A percentile compares a stretch with the other conserved stretches of the same genome.
These are phyloP conservation scores for Conus canariensis DNA, from an alignment of 2,888 invertebrate genomes.

Conservation along the genomic window DNA sequence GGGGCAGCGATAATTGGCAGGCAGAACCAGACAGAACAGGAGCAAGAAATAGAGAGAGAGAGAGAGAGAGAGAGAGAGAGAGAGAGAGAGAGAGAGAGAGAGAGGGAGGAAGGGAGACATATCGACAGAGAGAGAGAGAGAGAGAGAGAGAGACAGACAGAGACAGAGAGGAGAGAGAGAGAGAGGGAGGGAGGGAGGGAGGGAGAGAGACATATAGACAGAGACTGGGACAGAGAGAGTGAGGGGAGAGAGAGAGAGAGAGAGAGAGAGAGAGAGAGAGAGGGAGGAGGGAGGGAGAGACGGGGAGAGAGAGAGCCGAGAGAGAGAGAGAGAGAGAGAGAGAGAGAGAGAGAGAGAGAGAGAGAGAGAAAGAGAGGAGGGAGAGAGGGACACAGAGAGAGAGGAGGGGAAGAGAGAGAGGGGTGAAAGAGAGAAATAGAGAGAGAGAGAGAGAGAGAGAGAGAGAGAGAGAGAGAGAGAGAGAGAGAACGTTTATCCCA, in stretches of 20 bases:
- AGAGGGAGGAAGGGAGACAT: neutral
- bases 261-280: no score
- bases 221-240: no score
- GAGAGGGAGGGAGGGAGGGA: neutral
- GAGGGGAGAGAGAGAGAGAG: no score
- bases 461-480: conserved; percentile 18
- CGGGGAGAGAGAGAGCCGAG: no score
- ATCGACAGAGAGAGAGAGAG: neutral
- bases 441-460: no score
- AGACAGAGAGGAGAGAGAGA: neutral
- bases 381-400: conserved; percentile 9
- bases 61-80: conserved; percentile 4
- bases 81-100: conserved; percentile 8
- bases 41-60: neutral
- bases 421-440: no score
- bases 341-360: neutral
- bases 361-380: neutral
- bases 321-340: neutral
- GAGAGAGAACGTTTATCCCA: no score
- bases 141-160: conserved; percentile 18
- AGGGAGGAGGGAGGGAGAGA: no score
- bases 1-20: no score
- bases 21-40: neutral
- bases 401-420: neutral
- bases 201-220: no score